Percentiles rank a stretch among this genome's conserved stretches.
phyloP scores from a whole-genome alignment of 2,113 vertebrate species.

The Macrotis lagotis region DNA sequence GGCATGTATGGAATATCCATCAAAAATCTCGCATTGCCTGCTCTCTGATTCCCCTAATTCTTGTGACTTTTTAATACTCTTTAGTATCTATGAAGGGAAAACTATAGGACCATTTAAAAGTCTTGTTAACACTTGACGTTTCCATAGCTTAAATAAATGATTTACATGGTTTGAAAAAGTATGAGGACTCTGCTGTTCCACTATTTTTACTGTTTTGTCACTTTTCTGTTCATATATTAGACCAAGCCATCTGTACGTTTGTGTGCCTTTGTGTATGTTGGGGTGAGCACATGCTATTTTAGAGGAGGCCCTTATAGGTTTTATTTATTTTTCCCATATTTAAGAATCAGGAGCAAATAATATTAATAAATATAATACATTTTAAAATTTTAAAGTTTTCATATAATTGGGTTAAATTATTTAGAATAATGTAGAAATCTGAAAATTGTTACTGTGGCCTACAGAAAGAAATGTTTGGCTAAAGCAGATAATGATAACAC shows the following conservation, averaged over 20 bases:
- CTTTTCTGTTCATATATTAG: background rate
- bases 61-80: background rate
- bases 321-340: background rate
- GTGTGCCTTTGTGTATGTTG: too few species aligned
- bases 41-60: background rate
- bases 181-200: background rate
- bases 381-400: background rate
- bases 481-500: background rate
- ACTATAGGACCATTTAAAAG: background rate
- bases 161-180: background rate
- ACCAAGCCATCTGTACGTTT: background rate
- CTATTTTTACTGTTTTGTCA: background rate
- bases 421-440: background rate
- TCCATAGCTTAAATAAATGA: background rate
- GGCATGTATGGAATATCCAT: background rate
- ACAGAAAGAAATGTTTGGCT: background rate
- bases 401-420: background rate
- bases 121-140: background rate
- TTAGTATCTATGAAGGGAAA: background rate
- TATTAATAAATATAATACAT: background rate
- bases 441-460: background rate
- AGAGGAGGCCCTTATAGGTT: background rate
- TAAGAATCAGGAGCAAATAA: background rate
- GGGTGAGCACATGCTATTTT: background rate
- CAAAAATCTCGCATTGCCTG: background rate